Percentiles rank a stretch among this genome's conserved stretches.
These are phyloP conservation scores for Oxyteleia sp. DNA, from an alignment of 2,888 invertebrate species.

Conservation along the genomic window DNA sequence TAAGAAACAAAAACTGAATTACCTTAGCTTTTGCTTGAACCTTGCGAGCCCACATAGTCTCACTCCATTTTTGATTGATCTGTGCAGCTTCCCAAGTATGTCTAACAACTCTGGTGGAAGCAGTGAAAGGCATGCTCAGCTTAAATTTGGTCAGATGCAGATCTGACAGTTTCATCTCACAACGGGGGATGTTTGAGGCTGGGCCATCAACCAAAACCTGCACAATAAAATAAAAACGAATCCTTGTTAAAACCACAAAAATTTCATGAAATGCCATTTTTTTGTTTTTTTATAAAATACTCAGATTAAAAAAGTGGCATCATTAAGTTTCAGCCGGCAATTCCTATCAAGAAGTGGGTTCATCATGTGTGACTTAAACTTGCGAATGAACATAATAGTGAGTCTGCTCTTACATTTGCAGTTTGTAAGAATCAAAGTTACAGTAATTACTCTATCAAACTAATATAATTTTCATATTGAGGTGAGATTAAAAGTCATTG, in stretches of 20 bases:
- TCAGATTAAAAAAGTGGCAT: background rate
- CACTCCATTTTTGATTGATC: slow-evolving; percentile 95
- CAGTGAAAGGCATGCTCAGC: slow-evolving; percentile 94
- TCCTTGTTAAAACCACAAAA: no score
- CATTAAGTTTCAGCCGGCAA: slow-evolving; percentile 91
- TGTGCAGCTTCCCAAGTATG: slow-evolving; percentile 96
- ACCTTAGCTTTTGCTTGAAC: slow-evolving; percentile 95
- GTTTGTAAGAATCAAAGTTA: no score
- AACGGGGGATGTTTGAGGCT: slow-evolving; percentile 93
- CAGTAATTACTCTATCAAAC: no score
- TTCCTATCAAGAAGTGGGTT: slow-evolving; percentile 90
- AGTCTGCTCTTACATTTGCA: no score
- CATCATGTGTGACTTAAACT: no score
- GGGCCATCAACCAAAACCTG: slow-evolving; percentile 98
- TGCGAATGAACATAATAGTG: no score
- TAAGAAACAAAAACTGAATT: no score
- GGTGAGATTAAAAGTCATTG: no score
- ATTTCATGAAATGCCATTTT: no score
- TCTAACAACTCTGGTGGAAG: slow-evolving; percentile 95
- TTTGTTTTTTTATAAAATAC: background rate
- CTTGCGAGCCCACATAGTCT: slow-evolving; percentile 96
- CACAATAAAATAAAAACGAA: no score
- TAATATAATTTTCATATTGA: no score
- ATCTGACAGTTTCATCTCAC: slow-evolving; percentile 94
- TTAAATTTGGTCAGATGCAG: slow-evolving; percentile 97